Conservation (phyloP, 2,888 invertebrate genomes). For the Yponomeuta malinellus region DNA sequence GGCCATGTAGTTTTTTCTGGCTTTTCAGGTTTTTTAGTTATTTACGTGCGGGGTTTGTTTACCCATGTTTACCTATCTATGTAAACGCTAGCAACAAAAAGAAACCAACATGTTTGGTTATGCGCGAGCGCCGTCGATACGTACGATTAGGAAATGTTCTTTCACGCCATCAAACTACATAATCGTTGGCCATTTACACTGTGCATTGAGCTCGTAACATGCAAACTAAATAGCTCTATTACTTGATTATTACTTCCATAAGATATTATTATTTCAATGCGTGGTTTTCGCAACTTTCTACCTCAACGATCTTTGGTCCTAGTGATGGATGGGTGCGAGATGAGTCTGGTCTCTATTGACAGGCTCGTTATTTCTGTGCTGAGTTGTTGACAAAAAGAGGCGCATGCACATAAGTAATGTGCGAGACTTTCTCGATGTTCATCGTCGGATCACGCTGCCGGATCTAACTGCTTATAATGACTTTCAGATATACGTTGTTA, state of each 20-base stretch:
- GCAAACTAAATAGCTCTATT: conserved; percentile 15
- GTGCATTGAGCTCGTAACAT: conserved; percentile 10
- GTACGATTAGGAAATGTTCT: conserved; percentile 21
- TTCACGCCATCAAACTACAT: conserved; percentile 14
- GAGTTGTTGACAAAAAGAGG: not conserved
- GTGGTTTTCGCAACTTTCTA: conserved; percentile 9
- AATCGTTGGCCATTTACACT: conserved; percentile 5
- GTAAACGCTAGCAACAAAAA: conserved; percentile 23
- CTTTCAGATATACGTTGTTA: not conserved
- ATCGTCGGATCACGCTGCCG: conserved; percentile 7
- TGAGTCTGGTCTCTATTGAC: not conserved
- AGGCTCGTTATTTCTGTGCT: not conserved
- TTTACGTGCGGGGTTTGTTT: not conserved
- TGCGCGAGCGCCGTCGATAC: conserved; percentile 21
- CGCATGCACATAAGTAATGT: not conserved
- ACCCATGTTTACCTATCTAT: not conserved
- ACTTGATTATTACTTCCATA: conserved; percentile 2
- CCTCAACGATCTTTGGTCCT: not conserved
- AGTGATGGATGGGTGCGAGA: not conserved
- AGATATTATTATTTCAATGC: conserved; percentile 10
- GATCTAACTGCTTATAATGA: not conserved
- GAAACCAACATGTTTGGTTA: conserved; percentile 23
- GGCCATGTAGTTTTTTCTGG: not conserved
- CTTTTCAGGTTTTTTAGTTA: not conserved
- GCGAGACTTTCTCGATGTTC: not conserved